Base-by-base conservation (phyloP, 2,888 invertebrate genomes). In the Oligia strigilis region DNA sequence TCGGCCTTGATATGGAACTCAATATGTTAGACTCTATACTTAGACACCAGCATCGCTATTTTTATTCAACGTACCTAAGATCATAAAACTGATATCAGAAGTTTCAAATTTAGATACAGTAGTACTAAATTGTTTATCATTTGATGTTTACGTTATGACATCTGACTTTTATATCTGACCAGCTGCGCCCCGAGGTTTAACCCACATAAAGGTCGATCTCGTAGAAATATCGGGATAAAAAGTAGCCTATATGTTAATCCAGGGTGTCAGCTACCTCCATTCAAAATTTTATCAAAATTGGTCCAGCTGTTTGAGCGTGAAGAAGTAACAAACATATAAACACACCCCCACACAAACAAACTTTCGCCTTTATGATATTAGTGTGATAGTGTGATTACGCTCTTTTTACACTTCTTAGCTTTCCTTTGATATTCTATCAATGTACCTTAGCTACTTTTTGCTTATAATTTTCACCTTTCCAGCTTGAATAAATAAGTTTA, bases 391-490 rank as follows among this genome's bases (percentile, higher is more conserved):
- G 29, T 29, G 29, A 23, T 46, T 58, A 58, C 4, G n/a, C 62
- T 72, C 49, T 49, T 13, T 40, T 55, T 29, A 46, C 14, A 60
- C 43, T 19, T 46, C 29, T 49, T 14, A 58, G 29, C 36, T 66
- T 29, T 72, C 19, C 67, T 76, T 81, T 76, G 55, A 81, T 62
- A 40, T 72, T 67, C 67, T 58, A 55, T 55, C 11, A 81, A 62
- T 55, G 19, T 55, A 40, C 1, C 6, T 52, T 75, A 52, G 14
- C 40, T 65, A 71, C 14, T 52, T 43, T 29, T 49, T 49, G 17
- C 17, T 49, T 14, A 43, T 14, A 67, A 67, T 62, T 14, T 73
- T 67, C 14, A 62, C 43, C 36, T 67, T 67, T 62, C 14, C n/a
- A 36, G 14, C 4, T 80, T 8, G 13, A 36, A 43, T 23, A 13